These are phyloP conservation scores for Leiothrix lutea DNA, from an alignment of 2,113 vertebrate species.

Conservation along the genomic window DNA sequence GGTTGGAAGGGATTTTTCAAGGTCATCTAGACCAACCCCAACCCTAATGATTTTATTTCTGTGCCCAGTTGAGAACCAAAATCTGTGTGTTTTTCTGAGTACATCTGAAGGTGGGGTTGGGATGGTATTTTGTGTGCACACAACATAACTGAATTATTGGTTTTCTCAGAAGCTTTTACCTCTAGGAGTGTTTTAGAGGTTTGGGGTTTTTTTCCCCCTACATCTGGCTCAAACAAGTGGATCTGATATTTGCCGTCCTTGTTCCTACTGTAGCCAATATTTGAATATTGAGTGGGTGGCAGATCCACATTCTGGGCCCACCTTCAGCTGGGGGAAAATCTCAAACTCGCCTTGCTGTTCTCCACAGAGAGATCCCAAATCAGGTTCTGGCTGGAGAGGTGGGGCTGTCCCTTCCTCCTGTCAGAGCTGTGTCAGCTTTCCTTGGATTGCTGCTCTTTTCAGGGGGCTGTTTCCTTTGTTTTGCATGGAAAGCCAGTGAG, in stretches of 20 bases:
- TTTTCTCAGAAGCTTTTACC: not conserved
- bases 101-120: not conserved
- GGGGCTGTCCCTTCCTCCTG: not conserved
- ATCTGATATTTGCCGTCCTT: not conserved
- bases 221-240: not conserved
- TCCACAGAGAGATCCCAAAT: not conserved
- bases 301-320: not conserved
- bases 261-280: not conserved
- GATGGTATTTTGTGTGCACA: not conserved
- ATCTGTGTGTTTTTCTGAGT: not conserved
- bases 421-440: not conserved
- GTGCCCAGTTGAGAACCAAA: not conserved
- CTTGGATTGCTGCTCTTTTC: not conserved
- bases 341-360: accelerated
- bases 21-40: not conserved
- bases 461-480: accelerated
- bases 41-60: not conserved
- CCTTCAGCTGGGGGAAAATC: not conserved
- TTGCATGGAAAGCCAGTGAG: not conserved
- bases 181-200: not conserved
- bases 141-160: not conserved
- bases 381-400: not conserved
- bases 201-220: accelerated
- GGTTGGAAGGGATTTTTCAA: not conserved
- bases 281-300: not conserved